Evolutionary conservation across 2,888 invertebrate species (phyloP).

Genomic region (Nasonia oneida): DNA sequence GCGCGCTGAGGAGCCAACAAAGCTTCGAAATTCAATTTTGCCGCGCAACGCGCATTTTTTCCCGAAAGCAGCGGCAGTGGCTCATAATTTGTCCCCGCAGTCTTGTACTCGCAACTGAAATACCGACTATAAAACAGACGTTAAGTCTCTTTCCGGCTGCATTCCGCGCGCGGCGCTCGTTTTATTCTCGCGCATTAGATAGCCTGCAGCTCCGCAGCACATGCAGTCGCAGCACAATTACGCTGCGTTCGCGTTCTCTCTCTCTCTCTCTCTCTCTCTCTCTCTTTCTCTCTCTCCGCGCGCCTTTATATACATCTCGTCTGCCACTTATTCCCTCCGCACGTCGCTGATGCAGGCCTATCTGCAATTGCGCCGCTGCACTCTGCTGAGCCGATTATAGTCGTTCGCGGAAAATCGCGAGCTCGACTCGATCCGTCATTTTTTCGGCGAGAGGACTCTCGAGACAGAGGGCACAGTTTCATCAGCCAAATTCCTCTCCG

Average conservation of each 20-base stretch:
- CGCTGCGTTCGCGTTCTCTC: constrained; percentile 15
- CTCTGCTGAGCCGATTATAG: constrained; percentile 47
- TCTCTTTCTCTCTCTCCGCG: not conserved
- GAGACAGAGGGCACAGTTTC: constrained; percentile 11
- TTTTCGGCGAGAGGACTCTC: not conserved
- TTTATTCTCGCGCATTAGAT: constrained; percentile 39
- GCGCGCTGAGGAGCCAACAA: not conserved
- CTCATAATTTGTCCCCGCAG: constrained; percentile 21
- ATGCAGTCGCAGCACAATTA: constrained; percentile 45
- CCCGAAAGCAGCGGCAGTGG: not conserved
- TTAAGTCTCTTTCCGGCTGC: constrained; percentile 19
- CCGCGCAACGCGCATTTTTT: not conserved
- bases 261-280: not conserved
- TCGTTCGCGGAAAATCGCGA: constrained; percentile 28
- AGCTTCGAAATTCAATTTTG: constrained; percentile 33
- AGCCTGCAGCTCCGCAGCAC: constrained; percentile 17
- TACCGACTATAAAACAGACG: constrained; percentile 44
- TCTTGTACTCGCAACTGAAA: constrained; percentile 18
- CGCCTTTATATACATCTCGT: constrained; percentile 16
- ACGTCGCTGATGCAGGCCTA: not conserved
- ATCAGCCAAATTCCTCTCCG: constrained; percentile 29
- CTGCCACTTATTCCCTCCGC: constrained; percentile 38
- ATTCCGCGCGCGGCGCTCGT: constrained; percentile 16
- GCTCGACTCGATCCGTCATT: not conserved
- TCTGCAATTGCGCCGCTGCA: not conserved